These are phyloP conservation scores for Cheirogaleus major DNA, from an alignment of 2,797 vertebrate genomes.

Conservation along the genomic window DNA sequence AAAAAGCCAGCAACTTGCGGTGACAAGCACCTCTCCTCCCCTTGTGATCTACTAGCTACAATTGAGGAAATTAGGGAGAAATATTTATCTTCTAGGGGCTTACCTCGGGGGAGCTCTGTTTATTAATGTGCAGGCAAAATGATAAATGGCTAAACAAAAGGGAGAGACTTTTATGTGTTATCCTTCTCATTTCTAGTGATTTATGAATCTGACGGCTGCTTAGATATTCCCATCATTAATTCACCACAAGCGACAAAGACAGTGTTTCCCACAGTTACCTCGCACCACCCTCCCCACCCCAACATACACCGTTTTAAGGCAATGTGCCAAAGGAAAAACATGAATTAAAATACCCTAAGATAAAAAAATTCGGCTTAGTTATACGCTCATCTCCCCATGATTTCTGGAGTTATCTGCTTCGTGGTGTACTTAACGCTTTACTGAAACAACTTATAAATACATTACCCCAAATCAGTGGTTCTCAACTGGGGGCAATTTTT, in stretches of 20 bases:
- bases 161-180: conserved; percentile 91
- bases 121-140: conserved; percentile 97
- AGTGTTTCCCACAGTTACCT: conserved; percentile 83
- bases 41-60: conserved; percentile 86
- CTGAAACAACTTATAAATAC: conserved; percentile 10
- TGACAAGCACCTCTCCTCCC: conserved; percentile 82
- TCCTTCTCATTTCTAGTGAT: conserved; percentile 96
- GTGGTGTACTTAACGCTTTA: neutral
- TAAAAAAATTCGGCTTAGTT: neutral
- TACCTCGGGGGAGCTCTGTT: conserved; percentile 95
- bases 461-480: conserved; percentile 27
- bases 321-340: conserved; percentile 65
- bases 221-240: conserved; percentile 94
- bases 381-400: neutral
- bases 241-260: conserved; percentile 86
- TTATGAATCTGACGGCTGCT: conserved; percentile 94
- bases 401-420: neutral
- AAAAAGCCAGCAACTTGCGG: conserved; percentile 50
- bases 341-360: conserved; percentile 59
- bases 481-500: neutral
- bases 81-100: conserved; percentile 90
- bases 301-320: conserved; percentile 65
- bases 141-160: conserved; percentile 96
- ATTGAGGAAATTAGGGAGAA: conserved; percentile 90
- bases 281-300: conserved; percentile 80